phyloP scores from a whole-genome alignment of 1,140 invertebrate genomes.

The Camponotus floridanus region DNA sequence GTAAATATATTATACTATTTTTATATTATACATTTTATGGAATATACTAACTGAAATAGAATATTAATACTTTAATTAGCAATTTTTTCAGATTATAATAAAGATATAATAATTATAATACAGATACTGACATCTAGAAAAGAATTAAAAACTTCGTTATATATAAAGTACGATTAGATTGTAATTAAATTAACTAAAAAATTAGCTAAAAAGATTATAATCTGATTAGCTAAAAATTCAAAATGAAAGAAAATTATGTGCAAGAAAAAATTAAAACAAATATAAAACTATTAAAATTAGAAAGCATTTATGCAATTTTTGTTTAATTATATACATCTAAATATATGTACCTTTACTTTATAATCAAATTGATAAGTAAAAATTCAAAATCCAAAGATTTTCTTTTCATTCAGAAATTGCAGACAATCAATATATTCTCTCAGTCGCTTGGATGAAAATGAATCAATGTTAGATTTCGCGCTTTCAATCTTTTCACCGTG shows the following conservation, averaged over 20 bases:
- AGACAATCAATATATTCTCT: neutral
- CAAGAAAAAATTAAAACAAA: neutral
- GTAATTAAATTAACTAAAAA: neutral
- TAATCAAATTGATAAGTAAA: neutral
- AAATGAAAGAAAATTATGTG: neutral
- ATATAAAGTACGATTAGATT: neutral
- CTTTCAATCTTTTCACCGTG: slow-evolving; percentile 24
- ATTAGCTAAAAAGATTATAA: neutral
- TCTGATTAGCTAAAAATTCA: neutral
- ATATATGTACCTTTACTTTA: neutral
- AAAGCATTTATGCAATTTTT: neutral
- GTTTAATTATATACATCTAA: neutral
- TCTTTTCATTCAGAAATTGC: neutral
- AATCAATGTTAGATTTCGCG: slow-evolving; percentile 40
- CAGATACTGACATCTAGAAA: neutral
- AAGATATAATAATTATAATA: neutral
- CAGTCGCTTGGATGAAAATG: neutral
- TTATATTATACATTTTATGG: too few relatives aligned
- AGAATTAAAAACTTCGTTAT: neutral
- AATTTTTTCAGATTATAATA: too few relatives aligned
- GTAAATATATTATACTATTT: too few relatives aligned
- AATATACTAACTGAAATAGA: too few relatives aligned
- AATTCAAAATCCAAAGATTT: neutral
- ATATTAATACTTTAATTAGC: too few relatives aligned
- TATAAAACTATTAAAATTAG: neutral